phyloP scores from a whole-genome alignment of 2,113 vertebrate genomes.

The Rutilus rutilus region DNA sequence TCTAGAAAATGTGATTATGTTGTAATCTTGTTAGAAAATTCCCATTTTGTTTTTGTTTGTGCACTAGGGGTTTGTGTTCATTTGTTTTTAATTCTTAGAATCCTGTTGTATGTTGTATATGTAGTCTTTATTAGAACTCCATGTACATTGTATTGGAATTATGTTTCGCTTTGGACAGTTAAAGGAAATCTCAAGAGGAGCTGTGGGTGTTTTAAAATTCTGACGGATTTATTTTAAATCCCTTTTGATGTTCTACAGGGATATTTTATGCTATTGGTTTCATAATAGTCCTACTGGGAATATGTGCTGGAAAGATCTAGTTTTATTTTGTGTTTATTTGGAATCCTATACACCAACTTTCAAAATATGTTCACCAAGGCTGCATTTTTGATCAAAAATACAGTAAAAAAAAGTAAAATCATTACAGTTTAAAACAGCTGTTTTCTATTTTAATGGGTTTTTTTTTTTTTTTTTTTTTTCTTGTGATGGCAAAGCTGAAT shows the following conservation, averaged over 20 bases:
- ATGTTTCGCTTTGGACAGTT: neutral
- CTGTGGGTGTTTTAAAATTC: constrained; percentile 12
- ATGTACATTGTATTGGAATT: neutral
- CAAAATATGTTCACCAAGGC: neutral
- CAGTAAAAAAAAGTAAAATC: neutral
- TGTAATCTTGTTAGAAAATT: neutral
- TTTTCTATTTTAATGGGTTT: neutral
- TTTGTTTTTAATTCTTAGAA: neutral
- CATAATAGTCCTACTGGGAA: neutral
- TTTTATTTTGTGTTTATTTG: neutral
- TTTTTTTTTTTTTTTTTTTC: neutral
- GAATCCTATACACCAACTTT: neutral
- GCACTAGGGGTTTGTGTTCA: neutral
- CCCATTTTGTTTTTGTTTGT: neutral
- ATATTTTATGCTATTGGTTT: neutral
- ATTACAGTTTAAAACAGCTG: neutral
- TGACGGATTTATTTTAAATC: neutral
- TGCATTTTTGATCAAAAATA: neutral
- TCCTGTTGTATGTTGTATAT: neutral
- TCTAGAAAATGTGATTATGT: neutral
- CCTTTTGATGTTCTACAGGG: neutral
- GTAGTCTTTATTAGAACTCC: neutral
- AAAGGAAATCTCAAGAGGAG: neutral
- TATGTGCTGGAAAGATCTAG: neutral
- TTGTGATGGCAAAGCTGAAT: neutral